A percentile compares a stretch with the other conserved stretches of the same genome.
Evolutionary conservation across 2,888 invertebrate species (phyloP).

Genomic region (Lasioglossum morio): DNA sequence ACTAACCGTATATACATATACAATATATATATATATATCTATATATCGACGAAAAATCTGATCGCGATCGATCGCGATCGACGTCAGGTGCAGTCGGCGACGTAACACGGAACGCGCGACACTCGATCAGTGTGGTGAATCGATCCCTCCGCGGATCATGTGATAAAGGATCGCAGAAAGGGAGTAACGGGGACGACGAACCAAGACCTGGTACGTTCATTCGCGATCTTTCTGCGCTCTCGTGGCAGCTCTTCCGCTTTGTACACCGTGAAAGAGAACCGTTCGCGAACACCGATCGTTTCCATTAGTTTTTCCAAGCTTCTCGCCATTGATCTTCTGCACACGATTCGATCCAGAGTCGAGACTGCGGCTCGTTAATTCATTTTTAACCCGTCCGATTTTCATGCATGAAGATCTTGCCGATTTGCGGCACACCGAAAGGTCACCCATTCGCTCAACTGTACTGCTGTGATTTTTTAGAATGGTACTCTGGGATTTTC

Average conservation of each 20-base stretch:
- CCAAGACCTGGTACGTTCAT: conserved; percentile 47
- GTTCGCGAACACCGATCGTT: background rate
- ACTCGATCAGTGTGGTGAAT: conserved; percentile 30
- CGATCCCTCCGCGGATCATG: conserved; percentile 25
- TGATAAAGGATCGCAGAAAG: conserved; percentile 20
- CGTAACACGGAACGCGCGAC: conserved; percentile 27
- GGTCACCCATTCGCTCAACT: background rate
- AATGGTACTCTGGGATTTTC: background rate
- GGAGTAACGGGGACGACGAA: conserved; percentile 7
- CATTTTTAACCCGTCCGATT: background rate
- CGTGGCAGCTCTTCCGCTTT: conserved; percentile 9
- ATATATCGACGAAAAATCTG: background rate
- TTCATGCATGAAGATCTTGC: background rate
- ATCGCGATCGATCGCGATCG: conserved; percentile 17
- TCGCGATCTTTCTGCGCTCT: conserved; percentile 30
- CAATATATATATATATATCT: background rate
- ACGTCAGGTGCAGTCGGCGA: background rate
- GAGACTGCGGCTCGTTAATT: background rate
- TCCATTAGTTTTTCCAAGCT: background rate
- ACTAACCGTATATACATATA: background rate
- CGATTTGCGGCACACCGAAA: background rate
- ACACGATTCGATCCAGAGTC: background rate
- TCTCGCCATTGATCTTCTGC: background rate
- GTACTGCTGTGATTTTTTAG: background rate
- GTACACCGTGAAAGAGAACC: conserved; percentile 1